A percentile compares a stretch with the other conserved stretches of the same genome.
These are phyloP conservation scores for Takifugu bimaculatus DNA, from an alignment of 2,113 vertebrate species.

Conservation along the genomic window DNA sequence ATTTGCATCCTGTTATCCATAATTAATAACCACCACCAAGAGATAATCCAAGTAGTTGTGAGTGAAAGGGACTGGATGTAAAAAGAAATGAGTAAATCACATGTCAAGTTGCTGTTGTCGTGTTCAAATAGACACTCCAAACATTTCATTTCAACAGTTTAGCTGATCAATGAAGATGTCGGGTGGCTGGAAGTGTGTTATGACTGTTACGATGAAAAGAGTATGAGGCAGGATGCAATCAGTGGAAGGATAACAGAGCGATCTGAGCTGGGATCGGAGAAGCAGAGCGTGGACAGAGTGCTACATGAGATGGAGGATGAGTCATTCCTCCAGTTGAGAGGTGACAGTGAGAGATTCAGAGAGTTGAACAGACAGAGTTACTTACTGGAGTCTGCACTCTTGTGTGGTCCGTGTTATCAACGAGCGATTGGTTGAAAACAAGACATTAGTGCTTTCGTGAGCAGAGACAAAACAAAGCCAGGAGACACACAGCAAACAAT, in stretches of 20 bases:
- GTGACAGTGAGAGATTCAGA: conserved; percentile 55
- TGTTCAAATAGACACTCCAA: too few relatives aligned
- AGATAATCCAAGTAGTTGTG: too few relatives aligned
- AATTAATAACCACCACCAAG: too few relatives aligned
- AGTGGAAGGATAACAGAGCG: conserved; percentile 33
- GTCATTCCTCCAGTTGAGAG: conserved; percentile 40
- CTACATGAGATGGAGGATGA: conserved; percentile 39
- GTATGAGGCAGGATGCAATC: conserved; percentile 48
- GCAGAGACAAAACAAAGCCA: conserved; percentile 75
- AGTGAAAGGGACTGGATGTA: too few relatives aligned
- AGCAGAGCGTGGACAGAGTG: conserved; percentile 38
- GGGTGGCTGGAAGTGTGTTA: conserved; percentile 19
- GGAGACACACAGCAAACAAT: conserved; percentile 66
- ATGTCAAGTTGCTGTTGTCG: too few relatives aligned
- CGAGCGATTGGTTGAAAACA: conserved; percentile 82
- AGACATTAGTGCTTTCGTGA: conserved; percentile 84
- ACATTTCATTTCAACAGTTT: conserved; percentile 6
- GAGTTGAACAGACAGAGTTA: conserved; percentile 70
- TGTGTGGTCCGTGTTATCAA: conserved; percentile 81
- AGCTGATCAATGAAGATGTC: conserved; percentile 51
- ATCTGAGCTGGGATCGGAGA: conserved; percentile 34
- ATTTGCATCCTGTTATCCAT: too few relatives aligned
- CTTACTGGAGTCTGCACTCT: conserved; percentile 80
- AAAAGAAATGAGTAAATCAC: too few relatives aligned
- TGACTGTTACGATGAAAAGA: conserved; percentile 36